Evolutionary conservation across 2,797 vertebrate species (phyloP), one percentile per base, ranked within the genome.

Genomic region (Sparus aurata): DNA sequence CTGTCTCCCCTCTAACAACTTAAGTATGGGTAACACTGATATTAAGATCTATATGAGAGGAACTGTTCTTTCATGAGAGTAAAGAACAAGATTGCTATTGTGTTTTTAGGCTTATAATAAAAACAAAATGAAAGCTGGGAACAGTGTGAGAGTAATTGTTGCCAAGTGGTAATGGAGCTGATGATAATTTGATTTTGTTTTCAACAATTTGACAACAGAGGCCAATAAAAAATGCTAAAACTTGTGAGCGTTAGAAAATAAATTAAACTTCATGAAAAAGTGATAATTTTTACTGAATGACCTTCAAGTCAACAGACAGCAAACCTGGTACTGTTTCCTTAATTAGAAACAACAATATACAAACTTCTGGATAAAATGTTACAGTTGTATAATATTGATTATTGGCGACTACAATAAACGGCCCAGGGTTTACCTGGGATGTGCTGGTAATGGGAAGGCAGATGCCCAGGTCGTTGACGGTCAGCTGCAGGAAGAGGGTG

Each of bases 381-480:
- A 17, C 18, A 49, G 15, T 2, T 43, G 3, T 12, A 27, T 10
- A 41, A 22, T n/a, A 53, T 0, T 47, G 17, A 65, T 9, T 34
- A 34, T 34, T 7, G 6, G 16, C 38, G 17, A n/a, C 60, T 3
- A 23, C 64, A 69, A 58, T 10, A 5, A 6, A 66, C 22, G 18
- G 6, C 0, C 27, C 62, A 17, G 3, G 16, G 10, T 75, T 10
- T 86, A 96, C 96, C 95, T 94, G 96, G 38, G 95, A 87, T 0
- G 93, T 27, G 86, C 92, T 97, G 77, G 98, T 99, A 89, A 99
- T 99, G 18, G 98, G 98, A 15, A 99, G 94, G 73, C 98, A 99
- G 90, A 99, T 99, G 52, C 98, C 98, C 45, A 99, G 93, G 77
- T 99, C 98, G 54, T 99, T 98, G 77, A 99, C 98, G 4, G 98